Conservation (phyloP, 2,113 vertebrate genomes). For the Sylvia atricapilla region DNA sequence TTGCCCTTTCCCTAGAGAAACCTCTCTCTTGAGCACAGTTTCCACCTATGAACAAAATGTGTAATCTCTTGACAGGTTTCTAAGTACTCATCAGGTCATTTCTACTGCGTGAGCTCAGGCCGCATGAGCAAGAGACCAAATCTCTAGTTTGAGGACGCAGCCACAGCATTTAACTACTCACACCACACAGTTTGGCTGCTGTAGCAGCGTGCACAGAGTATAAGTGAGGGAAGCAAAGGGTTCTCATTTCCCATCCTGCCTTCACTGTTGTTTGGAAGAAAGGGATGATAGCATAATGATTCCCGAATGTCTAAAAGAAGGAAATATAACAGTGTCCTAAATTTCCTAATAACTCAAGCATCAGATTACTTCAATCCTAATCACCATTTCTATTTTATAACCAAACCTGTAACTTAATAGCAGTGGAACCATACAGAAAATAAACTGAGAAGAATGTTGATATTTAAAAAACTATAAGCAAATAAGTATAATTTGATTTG, state of each 20-base stretch:
- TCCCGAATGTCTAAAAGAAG: background rate
- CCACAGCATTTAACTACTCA: background rate
- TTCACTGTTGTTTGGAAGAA: background rate
- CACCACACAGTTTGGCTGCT: rapidly evolving
- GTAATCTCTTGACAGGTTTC: background rate
- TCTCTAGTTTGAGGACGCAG: background rate
- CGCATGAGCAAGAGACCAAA: rapidly evolving
- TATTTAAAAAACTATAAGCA: background rate
- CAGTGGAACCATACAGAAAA: background rate
- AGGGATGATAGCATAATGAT: background rate
- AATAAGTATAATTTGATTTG: background rate
- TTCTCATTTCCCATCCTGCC: background rate
- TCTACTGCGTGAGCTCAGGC: background rate
- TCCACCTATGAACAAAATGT: background rate
- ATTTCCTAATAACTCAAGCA: background rate
- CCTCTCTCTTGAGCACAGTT: background rate
- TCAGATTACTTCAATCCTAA: background rate
- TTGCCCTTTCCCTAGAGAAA: background rate
- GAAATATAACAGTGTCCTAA: background rate
- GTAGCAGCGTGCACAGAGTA: rapidly evolving
- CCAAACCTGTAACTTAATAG: background rate
- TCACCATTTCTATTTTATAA: background rate
- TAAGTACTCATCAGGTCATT: background rate
- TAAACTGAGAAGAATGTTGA: background rate
- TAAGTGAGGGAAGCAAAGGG: background rate